Base-by-base conservation (phyloP, 2,888 invertebrate genomes). In the Falcaria lacertinaria region DNA sequence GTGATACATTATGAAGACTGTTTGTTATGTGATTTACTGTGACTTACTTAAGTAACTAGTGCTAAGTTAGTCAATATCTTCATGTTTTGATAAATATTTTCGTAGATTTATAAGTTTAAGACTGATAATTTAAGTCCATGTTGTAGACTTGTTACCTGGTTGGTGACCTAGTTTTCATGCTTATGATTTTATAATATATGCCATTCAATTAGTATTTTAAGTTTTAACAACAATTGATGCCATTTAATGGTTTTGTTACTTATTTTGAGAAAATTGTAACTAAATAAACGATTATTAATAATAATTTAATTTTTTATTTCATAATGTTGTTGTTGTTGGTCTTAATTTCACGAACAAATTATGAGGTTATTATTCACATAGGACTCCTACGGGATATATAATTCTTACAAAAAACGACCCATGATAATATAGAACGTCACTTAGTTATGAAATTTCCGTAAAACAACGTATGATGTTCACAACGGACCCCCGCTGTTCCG, bases 161-260 rank as follows among this genome's bases (percentile, higher is more conserved):
- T 5, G 25, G 7, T 25, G 4, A 25, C 25, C 25, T 25, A 5
- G 25, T 25, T 25, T 5, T 7, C 25, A 25, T 25, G 25, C 25
- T n/a, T n/a, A n/a, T n/a, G n/a, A 25, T 25, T 5, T 25, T 7
- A 25, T 25, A 25, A 4, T 5, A 25, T 38, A 38, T 38, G 25
- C 38, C 38, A 38, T 38, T 22, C 14, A 22, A 25, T 38, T 38
- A 22, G 25, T 38, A 38, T 25, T 25, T 7, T 25, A 25, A 25
- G 25, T 5, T 25, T 25, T 25, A 7, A 25, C 25, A 25, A 7
- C 7, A 25, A 25, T 4, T 25, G 25, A 7, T 25, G 25, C 7
- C 25, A 25, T 7, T 7, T 25, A 25, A 25, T 25, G 25, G 25
- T 25, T 25, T 25, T 25, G 25, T 25, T 25, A 25, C 7, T 7